These are phyloP conservation scores for Drosophila paramelanica DNA, from an alignment of 2,888 invertebrate species.

Conservation along the genomic window DNA sequence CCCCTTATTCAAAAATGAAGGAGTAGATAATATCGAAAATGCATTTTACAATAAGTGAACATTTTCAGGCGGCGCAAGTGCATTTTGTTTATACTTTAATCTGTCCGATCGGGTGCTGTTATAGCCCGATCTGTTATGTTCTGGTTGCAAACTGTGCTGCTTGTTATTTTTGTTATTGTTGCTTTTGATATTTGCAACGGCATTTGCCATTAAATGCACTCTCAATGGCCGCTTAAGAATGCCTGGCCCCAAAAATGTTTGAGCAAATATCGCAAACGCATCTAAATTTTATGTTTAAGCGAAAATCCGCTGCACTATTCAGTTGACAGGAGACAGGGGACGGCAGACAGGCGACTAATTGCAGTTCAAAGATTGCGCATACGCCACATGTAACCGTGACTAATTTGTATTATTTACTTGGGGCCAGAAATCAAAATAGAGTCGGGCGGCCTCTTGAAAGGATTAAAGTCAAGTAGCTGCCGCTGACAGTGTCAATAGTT, in stretches of 20 bases:
- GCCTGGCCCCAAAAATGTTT: slow-evolving; percentile 66
- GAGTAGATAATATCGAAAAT: slow-evolving; percentile 36
- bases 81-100: slow-evolving; percentile 78
- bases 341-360: slow-evolving; percentile 48
- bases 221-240: slow-evolving; percentile 76
- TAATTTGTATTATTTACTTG: slow-evolving; percentile 53
- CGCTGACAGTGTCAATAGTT: slow-evolving; percentile 23
- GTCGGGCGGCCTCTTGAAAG: slow-evolving; percentile 59
- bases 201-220: slow-evolving; percentile 75
- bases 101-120: slow-evolving; percentile 52
- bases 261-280: slow-evolving; percentile 60
- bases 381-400: slow-evolving; percentile 60
- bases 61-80: slow-evolving; percentile 45
- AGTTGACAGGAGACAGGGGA: slow-evolving; percentile 46
- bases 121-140: slow-evolving; percentile 42
- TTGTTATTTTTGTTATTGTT: slow-evolving; percentile 27
- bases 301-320: slow-evolving; percentile 15
- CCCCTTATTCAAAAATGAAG: neutral
- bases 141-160: slow-evolving; percentile 4
- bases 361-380: slow-evolving; percentile 70
- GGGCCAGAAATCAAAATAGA: neutral
- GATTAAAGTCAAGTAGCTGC: slow-evolving; percentile 59
- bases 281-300: slow-evolving; percentile 38
- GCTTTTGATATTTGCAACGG: slow-evolving; percentile 55
- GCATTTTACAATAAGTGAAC: slow-evolving; percentile 75